These are phyloP conservation scores for Calephelis nemesis DNA, from an alignment of 1,140 invertebrate species.

Conservation along the genomic window DNA sequence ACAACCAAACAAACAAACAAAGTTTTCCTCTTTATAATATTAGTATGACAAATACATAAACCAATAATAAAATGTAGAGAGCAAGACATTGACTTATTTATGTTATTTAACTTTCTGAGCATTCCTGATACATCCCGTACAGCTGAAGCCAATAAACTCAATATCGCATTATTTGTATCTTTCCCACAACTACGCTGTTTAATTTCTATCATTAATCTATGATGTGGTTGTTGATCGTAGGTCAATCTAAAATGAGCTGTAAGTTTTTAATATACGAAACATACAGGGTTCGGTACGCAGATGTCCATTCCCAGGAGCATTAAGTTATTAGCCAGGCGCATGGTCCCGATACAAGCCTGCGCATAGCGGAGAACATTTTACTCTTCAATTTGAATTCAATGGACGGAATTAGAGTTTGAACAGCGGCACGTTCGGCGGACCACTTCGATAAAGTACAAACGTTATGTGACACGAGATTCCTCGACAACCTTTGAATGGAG, in stretches of 20 bases:
- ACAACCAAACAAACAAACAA: too few species aligned
- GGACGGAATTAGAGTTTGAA: slow-evolving; percentile 65
- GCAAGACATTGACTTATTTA: too few species aligned
- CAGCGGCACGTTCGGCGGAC: slow-evolving; percentile 47
- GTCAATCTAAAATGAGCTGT: slow-evolving; percentile 17
- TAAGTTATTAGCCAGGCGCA: slow-evolving; percentile 73
- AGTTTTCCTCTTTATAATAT: too few species aligned
- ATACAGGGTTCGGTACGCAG: slow-evolving; percentile 43
- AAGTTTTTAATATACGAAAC: slow-evolving; percentile 30
- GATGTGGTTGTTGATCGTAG: too few species aligned
- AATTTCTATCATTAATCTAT: neutral
- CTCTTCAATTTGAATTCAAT: slow-evolving; percentile 76
- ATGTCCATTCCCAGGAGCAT: slow-evolving; percentile 69
- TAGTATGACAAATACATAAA: too few species aligned
- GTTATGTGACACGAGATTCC: slow-evolving; percentile 53
- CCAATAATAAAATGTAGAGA: too few species aligned
- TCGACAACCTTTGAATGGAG: slow-evolving; percentile 35
- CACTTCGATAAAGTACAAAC: slow-evolving; percentile 54
- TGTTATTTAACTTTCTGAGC: too few species aligned
- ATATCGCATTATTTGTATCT: too few species aligned
- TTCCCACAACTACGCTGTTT: neutral
- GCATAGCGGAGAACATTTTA: slow-evolving; percentile 58
- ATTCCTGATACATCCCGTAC: too few species aligned
- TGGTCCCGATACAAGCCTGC: slow-evolving; percentile 54
- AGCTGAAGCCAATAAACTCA: too few species aligned